Conservation (phyloP, 1,140 invertebrate species). For the Sycophila sp. region DNA sequence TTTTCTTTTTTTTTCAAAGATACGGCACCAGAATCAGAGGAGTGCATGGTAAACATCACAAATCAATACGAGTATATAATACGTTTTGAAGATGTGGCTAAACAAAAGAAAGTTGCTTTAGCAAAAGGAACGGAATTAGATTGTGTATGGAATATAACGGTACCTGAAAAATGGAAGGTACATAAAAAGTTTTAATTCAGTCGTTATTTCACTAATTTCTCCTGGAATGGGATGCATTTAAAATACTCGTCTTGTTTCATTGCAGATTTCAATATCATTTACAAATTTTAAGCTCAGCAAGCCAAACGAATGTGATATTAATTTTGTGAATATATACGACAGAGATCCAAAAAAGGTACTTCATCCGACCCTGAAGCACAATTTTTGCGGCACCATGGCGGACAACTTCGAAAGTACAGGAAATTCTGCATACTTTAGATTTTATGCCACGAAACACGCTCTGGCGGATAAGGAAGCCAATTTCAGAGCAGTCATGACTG, state of each 20-base stretch:
- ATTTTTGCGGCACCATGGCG: constrained; percentile 84
- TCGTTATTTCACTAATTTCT: not conserved
- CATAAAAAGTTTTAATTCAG: constrained; percentile 33
- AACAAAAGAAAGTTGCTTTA: constrained; percentile 65
- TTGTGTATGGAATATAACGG: constrained; percentile 83
- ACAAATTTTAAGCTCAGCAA: constrained; percentile 73
- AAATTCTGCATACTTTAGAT: constrained; percentile 76
- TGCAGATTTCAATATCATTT: constrained; percentile 80
- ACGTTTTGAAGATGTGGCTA: constrained; percentile 67
- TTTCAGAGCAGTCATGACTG: constrained; percentile 79
- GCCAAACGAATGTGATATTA: constrained; percentile 85
- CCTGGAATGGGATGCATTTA: not conserved
- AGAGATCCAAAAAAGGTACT: constrained; percentile 71
- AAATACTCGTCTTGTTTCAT: constrained; percentile 43
- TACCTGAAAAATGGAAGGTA: constrained; percentile 76
- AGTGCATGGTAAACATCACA: constrained; percentile 66
- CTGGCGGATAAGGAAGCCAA: constrained; percentile 74
- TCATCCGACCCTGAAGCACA: constrained; percentile 68
- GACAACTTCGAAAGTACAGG: constrained; percentile 72
- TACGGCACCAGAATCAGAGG: constrained; percentile 62
- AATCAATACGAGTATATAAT: constrained; percentile 67
- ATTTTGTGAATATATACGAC: constrained; percentile 83
- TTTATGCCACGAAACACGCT: constrained; percentile 73
- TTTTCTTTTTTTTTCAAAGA: constrained; percentile 22
- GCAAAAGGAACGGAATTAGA: constrained; percentile 74